Base-by-base conservation (phyloP, 92 coral and sea anemone species). In the Desmophyllum pertusum region DNA sequence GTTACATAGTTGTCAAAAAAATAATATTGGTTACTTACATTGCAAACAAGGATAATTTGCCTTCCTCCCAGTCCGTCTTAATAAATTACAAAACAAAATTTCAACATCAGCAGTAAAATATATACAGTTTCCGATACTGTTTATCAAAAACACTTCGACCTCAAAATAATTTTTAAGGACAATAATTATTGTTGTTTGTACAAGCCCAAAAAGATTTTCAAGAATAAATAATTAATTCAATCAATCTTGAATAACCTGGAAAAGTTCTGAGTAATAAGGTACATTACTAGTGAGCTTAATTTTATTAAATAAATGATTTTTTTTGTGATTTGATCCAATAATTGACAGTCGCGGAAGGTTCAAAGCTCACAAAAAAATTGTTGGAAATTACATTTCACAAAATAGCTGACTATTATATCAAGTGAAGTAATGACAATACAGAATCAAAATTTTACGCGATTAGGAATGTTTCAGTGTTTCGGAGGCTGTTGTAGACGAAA, bases 201-300 rank as follows among this genome's bases (percentile, higher is more conserved):
- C 48, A 41, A 27, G 84, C 31, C 27, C 23, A 36, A 76, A 64
- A 79, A 27, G 17, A 43, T 19, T 19, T 79, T 45, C 29, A 4
- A 45, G 42, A 46, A 66, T 65, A 79, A 79, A 79, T 79, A 79
- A 79, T 79, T 79, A 43, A 79, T 79, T 41, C 73, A 79, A 65
- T n/a, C 43, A 27, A 31, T 46, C 84, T 65, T 46, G 74, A 65
- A 67, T 64, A 31, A 65, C 57, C 61, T 65, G 73, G 61, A 48
- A 65, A 30, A 40, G 73, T 39, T 29, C 53, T 63, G 10, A 17
- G 73, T 42, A 43, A 41, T 31, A 66, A 67, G 75, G 45, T 41
- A 65, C 74, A 33, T 43, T 79, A 35, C 59, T 36, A 19, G 73
- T 63, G 73, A 9, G 62, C 2, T 23, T 64, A 79, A 65, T n/a